phyloP scores from a whole-genome alignment of 2,888 invertebrate species.

The Globia sparganii region DNA sequence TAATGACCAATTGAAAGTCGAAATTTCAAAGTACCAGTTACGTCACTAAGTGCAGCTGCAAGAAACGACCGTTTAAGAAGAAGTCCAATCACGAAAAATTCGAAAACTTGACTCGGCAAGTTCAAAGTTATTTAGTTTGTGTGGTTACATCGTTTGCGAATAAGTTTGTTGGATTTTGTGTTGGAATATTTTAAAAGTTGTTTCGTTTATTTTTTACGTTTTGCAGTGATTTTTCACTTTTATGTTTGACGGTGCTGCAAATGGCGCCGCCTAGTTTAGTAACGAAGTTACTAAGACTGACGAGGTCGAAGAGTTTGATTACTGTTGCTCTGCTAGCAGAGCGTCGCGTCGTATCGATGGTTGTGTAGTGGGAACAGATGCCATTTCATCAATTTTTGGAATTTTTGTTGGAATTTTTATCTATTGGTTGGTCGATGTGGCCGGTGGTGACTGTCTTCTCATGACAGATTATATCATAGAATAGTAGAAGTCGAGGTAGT shows the following conservation, averaged over 20 bases:
- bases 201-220: not conserved
- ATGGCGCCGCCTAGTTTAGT: not conserved
- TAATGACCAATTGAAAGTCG: conserved; percentile 61
- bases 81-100: conserved; percentile 46
- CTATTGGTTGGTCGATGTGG: too few species aligned
- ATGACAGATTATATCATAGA: too few species aligned
- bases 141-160: conserved; percentile 31
- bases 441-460: too few species aligned
- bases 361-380: too few species aligned
- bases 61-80: conserved; percentile 43
- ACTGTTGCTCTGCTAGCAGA: too few species aligned
- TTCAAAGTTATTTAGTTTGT: conserved; percentile 44
- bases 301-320: not conserved
- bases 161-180: conserved; percentile 10
- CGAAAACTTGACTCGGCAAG: conserved; percentile 41
- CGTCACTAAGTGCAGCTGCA: conserved; percentile 45
- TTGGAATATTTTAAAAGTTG: conserved; percentile 17
- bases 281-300: not conserved
- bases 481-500: too few species aligned
- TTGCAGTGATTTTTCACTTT: not conserved
- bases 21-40: conserved; percentile 53
- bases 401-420: too few species aligned
- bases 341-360: too few species aligned
- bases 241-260: not conserved
- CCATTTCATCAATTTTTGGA: too few species aligned